phyloP scores from a whole-genome alignment of 2,113 vertebrate genomes.

The Silurus meridionalis region DNA sequence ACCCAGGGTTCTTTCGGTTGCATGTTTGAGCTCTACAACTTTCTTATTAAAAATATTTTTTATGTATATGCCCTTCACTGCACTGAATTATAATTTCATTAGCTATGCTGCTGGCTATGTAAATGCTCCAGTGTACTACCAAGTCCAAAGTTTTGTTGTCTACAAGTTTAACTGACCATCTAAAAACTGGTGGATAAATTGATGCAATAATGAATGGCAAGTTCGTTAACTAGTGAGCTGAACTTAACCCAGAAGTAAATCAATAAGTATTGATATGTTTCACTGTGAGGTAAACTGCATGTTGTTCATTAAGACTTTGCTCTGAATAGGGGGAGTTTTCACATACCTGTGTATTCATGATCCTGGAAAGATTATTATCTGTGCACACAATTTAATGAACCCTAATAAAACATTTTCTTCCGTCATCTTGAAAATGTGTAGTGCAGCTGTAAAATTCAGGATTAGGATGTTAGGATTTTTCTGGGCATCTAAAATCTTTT shows the following conservation, averaged over 20 bases:
- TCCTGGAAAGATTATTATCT: neutral
- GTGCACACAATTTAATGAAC: neutral
- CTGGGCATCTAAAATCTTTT: neutral
- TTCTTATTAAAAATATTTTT: neutral
- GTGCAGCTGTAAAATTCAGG: neutral
- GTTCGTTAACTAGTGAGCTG: neutral
- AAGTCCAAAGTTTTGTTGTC: neutral
- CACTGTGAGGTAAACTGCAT: neutral
- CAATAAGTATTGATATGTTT: neutral
- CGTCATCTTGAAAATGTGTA: neutral
- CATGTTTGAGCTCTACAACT: neutral
- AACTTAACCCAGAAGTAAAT: neutral
- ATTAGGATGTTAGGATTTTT: neutral
- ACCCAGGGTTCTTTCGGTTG: neutral
- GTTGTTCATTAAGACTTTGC: neutral
- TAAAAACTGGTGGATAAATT: neutral
- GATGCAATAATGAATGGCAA: neutral
- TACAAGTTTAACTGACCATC: neutral
- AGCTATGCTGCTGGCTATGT: neutral
- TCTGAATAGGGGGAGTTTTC: neutral
- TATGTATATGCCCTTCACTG: neutral
- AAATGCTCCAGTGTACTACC: neutral
- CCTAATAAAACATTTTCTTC: neutral
- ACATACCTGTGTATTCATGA: neutral
- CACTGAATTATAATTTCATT: neutral